Percentiles rank a stretch among this genome's conserved stretches.
Evolutionary conservation across 2,797 vertebrate genomes (phyloP).

Genomic region (Chelidonichthys spinosus): DNA sequence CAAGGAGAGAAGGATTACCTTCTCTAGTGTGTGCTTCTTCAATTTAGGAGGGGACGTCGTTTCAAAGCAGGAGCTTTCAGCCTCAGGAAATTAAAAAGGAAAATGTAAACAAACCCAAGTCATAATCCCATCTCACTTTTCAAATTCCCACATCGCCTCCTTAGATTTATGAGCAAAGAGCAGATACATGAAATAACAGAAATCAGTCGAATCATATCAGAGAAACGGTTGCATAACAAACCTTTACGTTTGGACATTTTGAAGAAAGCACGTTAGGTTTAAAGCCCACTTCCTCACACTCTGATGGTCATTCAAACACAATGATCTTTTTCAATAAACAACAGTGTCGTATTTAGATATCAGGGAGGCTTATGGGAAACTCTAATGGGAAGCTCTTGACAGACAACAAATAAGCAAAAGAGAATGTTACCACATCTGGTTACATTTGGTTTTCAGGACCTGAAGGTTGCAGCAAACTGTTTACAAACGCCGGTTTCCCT

Average conservation of each 20-base stretch:
- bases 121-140: conserved; percentile 86
- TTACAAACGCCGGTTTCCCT: conserved; percentile 30
- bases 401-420: conserved; percentile 52
- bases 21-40: conserved; percentile 60
- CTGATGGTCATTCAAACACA: conserved; percentile 65
- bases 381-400: conserved; percentile 45
- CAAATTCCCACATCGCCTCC: conserved; percentile 83
- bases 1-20: conserved; percentile 53
- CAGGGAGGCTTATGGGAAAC: conserved; percentile 60
- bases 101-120: conserved; percentile 94
- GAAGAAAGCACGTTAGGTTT: conserved; percentile 21
- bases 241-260: conserved; percentile 43
- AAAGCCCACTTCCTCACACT: conserved; percentile 51
- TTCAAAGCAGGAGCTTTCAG: conserved; percentile 88
- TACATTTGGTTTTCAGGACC: conserved; percentile 55
- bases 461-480: conserved; percentile 37
- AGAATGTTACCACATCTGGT: conserved; percentile 40
- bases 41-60: conserved; percentile 76
- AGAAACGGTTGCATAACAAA: conserved; percentile 27
- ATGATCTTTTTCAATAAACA: conserved; percentile 65
- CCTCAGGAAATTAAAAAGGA: conserved; percentile 98
- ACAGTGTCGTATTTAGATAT: conserved; percentile 56
- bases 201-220: conserved; percentile 21
- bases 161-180: conserved; percentile 56
- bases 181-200: conserved; percentile 19